Percentiles rank a stretch among this genome's conserved stretches.
Evolutionary conservation across 1,140 invertebrate genomes (phyloP).

Genomic region (Eciton burchellii): DNA sequence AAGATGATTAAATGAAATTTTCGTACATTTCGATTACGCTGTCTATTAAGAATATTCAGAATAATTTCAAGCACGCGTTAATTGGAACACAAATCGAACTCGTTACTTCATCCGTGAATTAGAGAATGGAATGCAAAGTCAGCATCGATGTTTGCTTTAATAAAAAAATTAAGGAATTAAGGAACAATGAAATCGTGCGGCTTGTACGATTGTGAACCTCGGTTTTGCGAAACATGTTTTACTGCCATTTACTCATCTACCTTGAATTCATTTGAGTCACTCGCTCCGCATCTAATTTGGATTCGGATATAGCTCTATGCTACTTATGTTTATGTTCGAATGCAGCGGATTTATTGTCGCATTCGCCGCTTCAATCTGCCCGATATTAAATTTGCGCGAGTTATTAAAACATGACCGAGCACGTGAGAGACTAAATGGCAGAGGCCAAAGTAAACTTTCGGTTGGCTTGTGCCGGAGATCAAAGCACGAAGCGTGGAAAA

Average conservation of each 20-base stretch:
- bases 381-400: conserved; percentile 28
- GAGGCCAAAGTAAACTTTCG: conserved; percentile 33
- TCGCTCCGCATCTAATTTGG: not conserved
- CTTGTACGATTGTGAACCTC: not conserved
- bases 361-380: not conserved
- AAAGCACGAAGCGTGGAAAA: conserved; percentile 38
- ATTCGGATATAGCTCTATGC: not conserved
- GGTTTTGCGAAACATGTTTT: not conserved
- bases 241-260: too few relatives aligned
- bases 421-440: conserved; percentile 3
- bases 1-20: conserved; percentile 15
- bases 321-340: not conserved
- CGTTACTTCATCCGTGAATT: too few relatives aligned
- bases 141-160: too few relatives aligned
- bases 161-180: not conserved
- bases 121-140: too few relatives aligned
- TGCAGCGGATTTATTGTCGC: not conserved
- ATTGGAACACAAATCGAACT: too few relatives aligned
- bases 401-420: conserved; percentile 14
- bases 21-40: not conserved
- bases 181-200: not conserved
- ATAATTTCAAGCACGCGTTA: too few relatives aligned
- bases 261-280: conserved; percentile 3
- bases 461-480: not conserved
- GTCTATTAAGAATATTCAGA: too few relatives aligned